Evolutionary conservation across 2,113 vertebrate genomes (phyloP).

Genomic region (Megaceryle maxima): DNA sequence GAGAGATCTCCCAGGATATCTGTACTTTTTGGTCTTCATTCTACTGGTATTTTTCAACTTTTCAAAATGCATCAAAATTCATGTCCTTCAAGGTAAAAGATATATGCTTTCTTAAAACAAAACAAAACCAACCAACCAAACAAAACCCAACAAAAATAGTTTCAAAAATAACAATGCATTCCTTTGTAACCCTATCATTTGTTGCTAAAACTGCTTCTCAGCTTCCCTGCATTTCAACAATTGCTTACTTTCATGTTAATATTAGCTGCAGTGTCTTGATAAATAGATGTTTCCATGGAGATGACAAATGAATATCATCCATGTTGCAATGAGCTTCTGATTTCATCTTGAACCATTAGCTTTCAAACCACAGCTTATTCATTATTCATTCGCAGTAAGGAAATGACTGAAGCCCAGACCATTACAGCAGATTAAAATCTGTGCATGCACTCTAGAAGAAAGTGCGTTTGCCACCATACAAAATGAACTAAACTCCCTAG

Average conservation of each 20-base stretch:
- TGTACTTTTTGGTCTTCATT: not conserved
- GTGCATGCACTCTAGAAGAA: not conserved
- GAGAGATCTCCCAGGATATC: not conserved
- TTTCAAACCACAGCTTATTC: conserved; percentile 71
- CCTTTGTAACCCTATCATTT: not conserved
- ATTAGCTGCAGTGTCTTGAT: conserved; percentile 52
- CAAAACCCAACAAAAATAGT: not conserved
- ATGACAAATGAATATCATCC: conserved; percentile 67
- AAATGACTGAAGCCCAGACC: conserved; percentile 63
- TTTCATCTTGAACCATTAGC: conserved; percentile 76
- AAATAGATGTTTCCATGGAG: conserved; percentile 74
- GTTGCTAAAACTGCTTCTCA: not conserved
- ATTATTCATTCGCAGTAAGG: conserved; percentile 74
- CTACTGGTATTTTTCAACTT: not conserved
- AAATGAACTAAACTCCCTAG: not conserved
- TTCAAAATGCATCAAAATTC: not conserved
- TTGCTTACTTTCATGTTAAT: conserved; percentile 29
- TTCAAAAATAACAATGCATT: not conserved
- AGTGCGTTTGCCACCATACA: not conserved
- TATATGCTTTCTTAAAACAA: not conserved
- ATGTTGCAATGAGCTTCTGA: conserved; percentile 67
- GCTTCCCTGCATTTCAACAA: conserved; percentile 7
- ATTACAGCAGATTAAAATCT: conserved; percentile 34
- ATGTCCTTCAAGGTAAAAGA: not conserved
- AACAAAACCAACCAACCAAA: not conserved